phyloP scores from a whole-genome alignment of 2,797 vertebrate species.

The Brachymystax lenok region DNA sequence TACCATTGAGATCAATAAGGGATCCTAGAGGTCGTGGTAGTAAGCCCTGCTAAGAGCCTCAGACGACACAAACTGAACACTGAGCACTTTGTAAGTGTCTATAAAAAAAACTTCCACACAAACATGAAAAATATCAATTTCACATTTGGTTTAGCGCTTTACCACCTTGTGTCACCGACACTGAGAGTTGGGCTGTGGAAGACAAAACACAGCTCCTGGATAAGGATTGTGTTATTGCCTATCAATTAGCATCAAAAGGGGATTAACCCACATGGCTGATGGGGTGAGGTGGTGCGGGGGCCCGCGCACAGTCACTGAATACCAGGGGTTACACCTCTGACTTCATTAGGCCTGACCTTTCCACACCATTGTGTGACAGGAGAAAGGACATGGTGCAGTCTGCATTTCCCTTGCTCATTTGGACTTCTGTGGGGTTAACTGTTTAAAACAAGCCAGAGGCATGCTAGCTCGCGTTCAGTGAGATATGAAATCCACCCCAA shows the following conservation, averaged over 20 bases:
- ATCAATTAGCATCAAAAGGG: conserved; percentile 83
- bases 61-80: conserved; percentile 58
- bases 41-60: conserved; percentile 74
- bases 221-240: conserved; percentile 81
- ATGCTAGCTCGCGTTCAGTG: conserved; percentile 63
- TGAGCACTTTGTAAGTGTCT: conserved; percentile 61
- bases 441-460: conserved; percentile 57
- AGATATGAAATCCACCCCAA: conserved; percentile 75
- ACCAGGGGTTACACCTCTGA: conserved; percentile 82
- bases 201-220: conserved; percentile 78
- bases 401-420: conserved; percentile 57
- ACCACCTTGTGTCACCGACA: conserved; percentile 77
- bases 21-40: conserved; percentile 69
- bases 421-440: conserved; percentile 60
- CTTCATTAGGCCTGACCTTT: conserved; percentile 88
- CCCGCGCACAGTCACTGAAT: conserved; percentile 78
- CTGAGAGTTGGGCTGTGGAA: conserved; percentile 71
- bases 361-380: conserved; percentile 72
- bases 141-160: conserved; percentile 82
- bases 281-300: conserved; percentile 34
- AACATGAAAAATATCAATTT: conserved; percentile 83
- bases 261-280: conserved; percentile 67
- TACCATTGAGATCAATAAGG: conserved; percentile 68
- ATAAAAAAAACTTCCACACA: conserved; percentile 65
- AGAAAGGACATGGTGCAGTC: conserved; percentile 64